phyloP scores from a whole-genome alignment of 2,797 vertebrate genomes.

The Pterois miles region DNA sequence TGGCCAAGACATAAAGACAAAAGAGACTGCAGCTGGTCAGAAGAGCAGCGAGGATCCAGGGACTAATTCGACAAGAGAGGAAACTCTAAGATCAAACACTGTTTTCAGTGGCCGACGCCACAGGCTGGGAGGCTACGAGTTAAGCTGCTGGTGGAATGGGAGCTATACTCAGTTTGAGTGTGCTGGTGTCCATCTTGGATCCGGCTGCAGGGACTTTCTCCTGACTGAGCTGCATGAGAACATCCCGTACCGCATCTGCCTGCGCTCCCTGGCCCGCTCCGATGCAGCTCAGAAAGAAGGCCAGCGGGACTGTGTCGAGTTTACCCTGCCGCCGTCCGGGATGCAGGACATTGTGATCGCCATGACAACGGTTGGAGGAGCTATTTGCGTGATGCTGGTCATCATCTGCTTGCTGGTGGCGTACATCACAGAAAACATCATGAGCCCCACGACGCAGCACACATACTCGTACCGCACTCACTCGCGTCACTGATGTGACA shows the following conservation, averaged over 20 bases:
- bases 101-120: slow-evolving; percentile 75
- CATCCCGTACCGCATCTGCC: slow-evolving; percentile 93
- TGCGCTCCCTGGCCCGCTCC: slow-evolving; percentile 76
- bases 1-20: neutral
- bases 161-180: slow-evolving; percentile 95
- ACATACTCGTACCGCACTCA: slow-evolving; percentile 77
- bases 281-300: slow-evolving; percentile 65
- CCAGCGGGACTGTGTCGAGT: slow-evolving; percentile 91
- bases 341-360: slow-evolving; percentile 97
- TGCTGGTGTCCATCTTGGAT: slow-evolving; percentile 89
- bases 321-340: slow-evolving; percentile 88
- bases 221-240: slow-evolving; percentile 91
- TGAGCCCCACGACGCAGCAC: slow-evolving; percentile 86
- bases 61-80: slow-evolving; percentile 24
- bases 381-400: slow-evolving; percentile 99
- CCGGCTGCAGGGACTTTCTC: slow-evolving; percentile 91
- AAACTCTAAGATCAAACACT: slow-evolving; percentile 13
- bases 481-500: slow-evolving; percentile 64
- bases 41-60: slow-evolving; percentile 9
- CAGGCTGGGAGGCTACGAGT: slow-evolving; percentile 83
- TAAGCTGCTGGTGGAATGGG: slow-evolving; percentile 97
- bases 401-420: slow-evolving; percentile 98
- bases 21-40: slow-evolving; percentile 15
- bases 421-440: slow-evolving; percentile 97
- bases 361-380: slow-evolving; percentile 97